Percentiles rank a stretch among this genome's conserved stretches.
Conservation (phyloP, 2,797 vertebrate species). For the Sebastes nivosus region DNA sequence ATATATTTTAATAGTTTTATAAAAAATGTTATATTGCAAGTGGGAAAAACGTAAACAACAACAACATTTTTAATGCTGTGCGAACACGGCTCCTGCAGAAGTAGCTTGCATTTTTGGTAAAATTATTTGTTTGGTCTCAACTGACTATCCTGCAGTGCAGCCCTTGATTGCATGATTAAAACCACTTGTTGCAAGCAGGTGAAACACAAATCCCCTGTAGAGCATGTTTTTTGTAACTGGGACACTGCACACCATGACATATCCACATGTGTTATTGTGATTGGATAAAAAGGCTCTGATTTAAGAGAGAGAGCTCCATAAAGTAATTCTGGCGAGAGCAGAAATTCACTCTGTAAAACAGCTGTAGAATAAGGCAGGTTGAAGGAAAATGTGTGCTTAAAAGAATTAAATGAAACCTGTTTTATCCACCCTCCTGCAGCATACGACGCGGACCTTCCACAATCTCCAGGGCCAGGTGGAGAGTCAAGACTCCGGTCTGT, state of each 20-base stretch:
- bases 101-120: background rate
- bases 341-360: background rate
- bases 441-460: constrained; percentile 89
- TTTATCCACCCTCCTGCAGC: constrained; percentile 74
- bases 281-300: background rate
- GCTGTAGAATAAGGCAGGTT: background rate
- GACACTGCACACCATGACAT: background rate
- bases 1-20: background rate
- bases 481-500: constrained; percentile 92
- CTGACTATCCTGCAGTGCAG: background rate
- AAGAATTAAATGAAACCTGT: background rate
- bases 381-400: background rate
- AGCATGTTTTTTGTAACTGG: background rate
- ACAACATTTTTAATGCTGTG: background rate
- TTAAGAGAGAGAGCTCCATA: background rate
- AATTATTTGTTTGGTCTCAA: background rate
- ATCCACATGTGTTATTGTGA: background rate
- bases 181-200: background rate
- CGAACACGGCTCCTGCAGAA: background rate
- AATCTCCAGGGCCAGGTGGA: constrained; percentile 86
- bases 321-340: background rate
- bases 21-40: no score
- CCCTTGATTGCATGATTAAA: background rate
- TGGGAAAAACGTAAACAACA: background rate
- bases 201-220: background rate